Base-by-base conservation (phyloP, 2,888 invertebrate species). In the Lepidochitona cinerea region DNA sequence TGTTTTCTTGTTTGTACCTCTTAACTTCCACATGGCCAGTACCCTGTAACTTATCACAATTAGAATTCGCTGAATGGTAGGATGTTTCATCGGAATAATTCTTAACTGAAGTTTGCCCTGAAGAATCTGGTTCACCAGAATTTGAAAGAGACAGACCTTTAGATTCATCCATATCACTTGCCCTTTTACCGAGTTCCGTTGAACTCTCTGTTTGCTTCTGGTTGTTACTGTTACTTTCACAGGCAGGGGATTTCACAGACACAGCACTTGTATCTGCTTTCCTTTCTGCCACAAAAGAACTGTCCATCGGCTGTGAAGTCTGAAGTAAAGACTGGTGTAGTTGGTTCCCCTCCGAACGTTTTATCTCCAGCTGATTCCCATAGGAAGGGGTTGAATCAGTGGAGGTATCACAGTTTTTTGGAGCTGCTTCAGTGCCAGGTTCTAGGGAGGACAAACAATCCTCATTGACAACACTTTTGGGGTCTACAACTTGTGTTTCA, bases 381-480 rank as follows among this genome's bases (percentile, higher is more conserved):
- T 14, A 14, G 26, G 59, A 59, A 29, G 26, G 59, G 26, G 9
- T 18, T 41, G 41, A 41, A 18, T 59, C 59, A 59, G 59, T 29
- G 59, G 59, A 59, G 32, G 14, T 59, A 59, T 59, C 59, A 59
- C 59, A 82, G 84, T 84, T 86, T 85, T 85, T 85, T 84, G 83
- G 79, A 80, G 80, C 78, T 26, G 23, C 59, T 4, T 59, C 59
- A 14, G 12, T 18, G 23, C 59, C 59, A 4, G 5, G 32, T 29
- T 59, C 59, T 69, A 81, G 79, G 33, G 68, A 83, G 6, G 82
- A 75, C 37, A 84, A 74, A 75, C 83, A 86, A 23, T 84, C 83
- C 76, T 89, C 88, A 79, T 84, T 87, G 18, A 89, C 88, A 70
- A 89, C 87, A 84, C 88, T 89, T 77, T 89, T 89, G 1, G 89